Conservation (phyloP, 1,140 invertebrate genomes). For the Lasaia peninsularis region DNA sequence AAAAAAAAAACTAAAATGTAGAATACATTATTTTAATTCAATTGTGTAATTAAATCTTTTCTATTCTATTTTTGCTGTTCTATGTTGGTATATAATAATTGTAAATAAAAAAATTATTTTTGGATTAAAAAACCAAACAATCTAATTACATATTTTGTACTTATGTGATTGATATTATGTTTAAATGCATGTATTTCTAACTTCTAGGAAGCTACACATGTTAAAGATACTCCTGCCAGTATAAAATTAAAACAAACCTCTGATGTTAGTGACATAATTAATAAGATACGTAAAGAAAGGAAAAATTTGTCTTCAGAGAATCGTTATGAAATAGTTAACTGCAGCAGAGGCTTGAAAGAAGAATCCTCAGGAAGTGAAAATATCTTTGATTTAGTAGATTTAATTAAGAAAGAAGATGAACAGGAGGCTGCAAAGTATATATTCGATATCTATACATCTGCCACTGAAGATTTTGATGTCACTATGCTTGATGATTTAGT, state of each 20-base stretch:
- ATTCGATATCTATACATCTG: conserved; percentile 78
- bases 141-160: too few relatives aligned
- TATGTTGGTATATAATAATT: too few relatives aligned
- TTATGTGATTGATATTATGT: background rate
- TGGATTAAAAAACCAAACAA: too few relatives aligned
- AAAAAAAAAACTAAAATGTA: too few relatives aligned
- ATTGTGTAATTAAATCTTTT: too few relatives aligned
- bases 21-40: too few relatives aligned
- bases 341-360: conserved; percentile 62
- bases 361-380: conserved; percentile 30
- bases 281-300: conserved; percentile 67
- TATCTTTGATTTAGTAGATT: conserved; percentile 61
- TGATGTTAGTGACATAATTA: conserved; percentile 60
- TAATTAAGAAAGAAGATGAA: conserved; percentile 43
- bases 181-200: background rate
- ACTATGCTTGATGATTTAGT: conserved; percentile 75
- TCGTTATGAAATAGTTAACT: conserved; percentile 75
- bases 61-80: too few relatives aligned
- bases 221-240: conserved; percentile 42
- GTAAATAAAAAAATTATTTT: too few relatives aligned
- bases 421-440: conserved; percentile 62
- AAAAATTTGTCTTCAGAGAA: conserved; percentile 59
- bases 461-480: conserved; percentile 75
- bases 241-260: conserved; percentile 39
- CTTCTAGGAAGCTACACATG: conserved; percentile 45